Percentiles rank a stretch among this genome's conserved stretches.
phyloP scores from a whole-genome alignment of 1,140 invertebrate species.

The Tenebrio molitor region DNA sequence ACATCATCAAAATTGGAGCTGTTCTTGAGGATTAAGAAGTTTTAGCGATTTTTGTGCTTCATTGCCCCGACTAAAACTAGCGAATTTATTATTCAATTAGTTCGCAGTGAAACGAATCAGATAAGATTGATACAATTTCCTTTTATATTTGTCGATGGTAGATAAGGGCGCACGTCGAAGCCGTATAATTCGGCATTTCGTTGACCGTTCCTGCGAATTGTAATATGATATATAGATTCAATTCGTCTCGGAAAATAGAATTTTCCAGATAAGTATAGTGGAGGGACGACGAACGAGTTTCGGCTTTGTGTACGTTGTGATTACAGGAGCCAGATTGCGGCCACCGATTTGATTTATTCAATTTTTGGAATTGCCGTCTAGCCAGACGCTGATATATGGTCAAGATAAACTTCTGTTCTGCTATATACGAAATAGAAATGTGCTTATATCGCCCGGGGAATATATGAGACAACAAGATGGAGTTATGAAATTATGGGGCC shows the following conservation, averaged over 20 bases:
- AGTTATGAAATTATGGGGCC: slow-evolving; percentile 52
- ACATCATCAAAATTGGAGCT: too few species aligned
- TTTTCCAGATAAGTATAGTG: slow-evolving; percentile 57
- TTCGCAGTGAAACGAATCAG: slow-evolving; percentile 29
- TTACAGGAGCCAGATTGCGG: slow-evolving; percentile 39
- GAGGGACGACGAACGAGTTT: slow-evolving; percentile 38
- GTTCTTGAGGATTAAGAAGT: too few species aligned
- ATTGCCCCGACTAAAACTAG: neutral
- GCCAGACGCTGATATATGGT: slow-evolving; percentile 53
- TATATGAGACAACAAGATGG: slow-evolving; percentile 47
- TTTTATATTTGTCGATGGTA: slow-evolving; percentile 39
- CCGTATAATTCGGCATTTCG: slow-evolving; percentile 47
- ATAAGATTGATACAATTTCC: slow-evolving; percentile 33
- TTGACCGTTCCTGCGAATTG: slow-evolving; percentile 44
- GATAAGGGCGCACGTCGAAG: slow-evolving; percentile 38
- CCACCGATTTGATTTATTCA: slow-evolving; percentile 54
- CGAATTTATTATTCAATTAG: slow-evolving; percentile 37
- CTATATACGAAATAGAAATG: slow-evolving; percentile 38
- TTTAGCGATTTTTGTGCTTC: too few species aligned
- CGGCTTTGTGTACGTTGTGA: slow-evolving; percentile 39
- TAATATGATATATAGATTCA: slow-evolving; percentile 63
- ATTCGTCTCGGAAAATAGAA: slow-evolving; percentile 69
- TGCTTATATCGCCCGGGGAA: slow-evolving; percentile 37
- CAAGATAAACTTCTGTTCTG: slow-evolving; percentile 48
- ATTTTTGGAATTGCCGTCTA: slow-evolving; percentile 54